phyloP scores from a whole-genome alignment of 2,888 invertebrate genomes.

The Aethes cnicana region DNA sequence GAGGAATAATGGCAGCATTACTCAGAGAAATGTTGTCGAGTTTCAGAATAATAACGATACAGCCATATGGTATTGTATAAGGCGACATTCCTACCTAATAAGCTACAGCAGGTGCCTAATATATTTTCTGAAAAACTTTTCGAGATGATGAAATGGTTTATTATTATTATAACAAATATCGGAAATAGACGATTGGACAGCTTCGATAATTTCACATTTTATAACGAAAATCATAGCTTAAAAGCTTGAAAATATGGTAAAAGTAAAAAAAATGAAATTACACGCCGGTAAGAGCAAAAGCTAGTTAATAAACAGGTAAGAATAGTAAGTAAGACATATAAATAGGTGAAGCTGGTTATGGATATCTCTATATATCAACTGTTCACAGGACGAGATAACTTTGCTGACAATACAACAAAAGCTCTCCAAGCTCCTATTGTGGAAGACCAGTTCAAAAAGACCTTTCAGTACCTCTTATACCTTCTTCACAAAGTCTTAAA shows the following conservation, averaged over 20 bases:
- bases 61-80: too few relatives aligned
- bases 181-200: too few relatives aligned
- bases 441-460: not conserved
- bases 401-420: conserved; percentile 26
- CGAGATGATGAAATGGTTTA: too few relatives aligned
- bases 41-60: not conserved
- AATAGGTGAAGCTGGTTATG: too few relatives aligned
- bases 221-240: not conserved
- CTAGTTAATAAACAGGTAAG: conserved; percentile 12
- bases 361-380: conserved; percentile 18
- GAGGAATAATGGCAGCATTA: conserved; percentile 1
- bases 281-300: conserved; percentile 10
- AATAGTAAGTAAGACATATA: conserved; percentile 9
- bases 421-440: conserved; percentile 17
- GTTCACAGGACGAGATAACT: conserved; percentile 23
- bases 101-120: too few relatives aligned
- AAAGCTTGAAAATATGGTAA: not conserved
- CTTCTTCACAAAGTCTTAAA: not conserved
- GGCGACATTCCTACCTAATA: too few relatives aligned
- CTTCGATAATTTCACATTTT: too few relatives aligned
- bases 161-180: too few relatives aligned
- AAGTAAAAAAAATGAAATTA: not conserved
- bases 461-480: not conserved
- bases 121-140: too few relatives aligned
- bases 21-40: conserved; percentile 1